Conservation (phyloP, 1,140 invertebrate species). For the Cydia fagiglandana region DNA sequence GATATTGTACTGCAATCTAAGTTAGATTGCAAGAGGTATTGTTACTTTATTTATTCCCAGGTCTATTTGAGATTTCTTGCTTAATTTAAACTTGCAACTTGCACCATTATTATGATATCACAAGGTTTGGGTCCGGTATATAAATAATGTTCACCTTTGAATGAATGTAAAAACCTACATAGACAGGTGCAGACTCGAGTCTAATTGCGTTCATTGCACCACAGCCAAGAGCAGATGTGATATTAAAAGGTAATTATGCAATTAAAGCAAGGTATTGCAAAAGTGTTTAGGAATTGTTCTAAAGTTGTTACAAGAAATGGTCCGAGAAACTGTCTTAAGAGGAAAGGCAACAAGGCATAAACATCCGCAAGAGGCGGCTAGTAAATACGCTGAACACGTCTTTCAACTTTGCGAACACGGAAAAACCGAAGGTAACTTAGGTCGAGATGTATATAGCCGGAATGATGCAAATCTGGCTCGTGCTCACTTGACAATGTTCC, state of each 20-base stretch:
- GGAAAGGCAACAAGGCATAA: slow-evolving; percentile 12
- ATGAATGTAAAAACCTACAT: not conserved
- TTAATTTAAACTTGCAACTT: slow-evolving; percentile 13
- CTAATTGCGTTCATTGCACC: not conserved
- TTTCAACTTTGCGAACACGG: slow-evolving; percentile 30
- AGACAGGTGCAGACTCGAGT: slow-evolving; percentile 6
- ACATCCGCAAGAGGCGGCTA: not conserved
- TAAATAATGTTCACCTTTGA: not conserved
- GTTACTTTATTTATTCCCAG: slow-evolving; percentile 4
- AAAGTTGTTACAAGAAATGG: slow-evolving; percentile 1
- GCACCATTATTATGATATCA: not conserved
- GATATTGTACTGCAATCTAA: not conserved
- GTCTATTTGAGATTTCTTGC: not conserved
- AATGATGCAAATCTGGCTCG: slow-evolving; percentile 24
- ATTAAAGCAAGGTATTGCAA: not conserved
- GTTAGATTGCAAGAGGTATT: not conserved
- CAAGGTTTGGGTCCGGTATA: not conserved
- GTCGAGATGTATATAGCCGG: not conserved
- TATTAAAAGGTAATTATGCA: not conserved
- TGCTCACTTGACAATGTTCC: slow-evolving; percentile 25
- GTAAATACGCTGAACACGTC: slow-evolving; percentile 22
- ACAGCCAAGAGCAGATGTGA: not conserved
- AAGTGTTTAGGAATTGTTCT: not conserved
- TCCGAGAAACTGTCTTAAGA: slow-evolving; percentile 3
- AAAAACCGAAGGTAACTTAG: slow-evolving; percentile 28